Conservation (phyloP, 1,140 invertebrate genomes). For the Dufourea novaeangliae region DNA sequence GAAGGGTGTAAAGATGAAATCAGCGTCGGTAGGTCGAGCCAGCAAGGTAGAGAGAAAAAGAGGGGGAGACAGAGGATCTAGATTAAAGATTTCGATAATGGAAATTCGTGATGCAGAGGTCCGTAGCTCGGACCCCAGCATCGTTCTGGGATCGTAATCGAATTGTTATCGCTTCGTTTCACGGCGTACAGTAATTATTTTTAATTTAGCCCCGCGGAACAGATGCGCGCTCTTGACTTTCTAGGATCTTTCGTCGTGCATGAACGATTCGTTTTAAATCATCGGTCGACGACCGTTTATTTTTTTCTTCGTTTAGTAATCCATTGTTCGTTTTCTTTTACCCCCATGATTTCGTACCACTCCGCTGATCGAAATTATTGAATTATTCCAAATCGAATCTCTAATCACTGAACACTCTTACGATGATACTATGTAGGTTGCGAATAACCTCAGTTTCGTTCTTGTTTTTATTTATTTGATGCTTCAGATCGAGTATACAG, state of each 20-base stretch:
- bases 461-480: neutral
- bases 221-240: slow-evolving; percentile 34
- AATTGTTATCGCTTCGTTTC: slow-evolving; percentile 53
- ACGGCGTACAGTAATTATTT: slow-evolving; percentile 41
- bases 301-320: slow-evolving; percentile 1
- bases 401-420: slow-evolving; percentile 15
- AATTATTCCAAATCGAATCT: neutral
- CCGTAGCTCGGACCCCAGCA: slow-evolving; percentile 24
- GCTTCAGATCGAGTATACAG: neutral
- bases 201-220: slow-evolving; percentile 28
- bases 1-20: slow-evolving; percentile 56
- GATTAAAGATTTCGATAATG: slow-evolving; percentile 56
- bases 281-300: slow-evolving; percentile 24
- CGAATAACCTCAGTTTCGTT: neutral
- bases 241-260: slow-evolving; percentile 6
- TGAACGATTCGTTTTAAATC: neutral
- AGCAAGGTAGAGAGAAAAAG: neutral
- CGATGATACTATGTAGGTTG: neutral
- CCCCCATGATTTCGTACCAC: neutral
- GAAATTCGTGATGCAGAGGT: slow-evolving; percentile 58
- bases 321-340: neutral
- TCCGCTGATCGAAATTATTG: slow-evolving; percentile 13
- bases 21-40: slow-evolving; percentile 33
- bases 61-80: slow-evolving; percentile 28
- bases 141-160: slow-evolving; percentile 54